These are phyloP conservation scores for Pyrocephalus nanus DNA, from an alignment of 2,797 vertebrate species.

Conservation along the genomic window DNA sequence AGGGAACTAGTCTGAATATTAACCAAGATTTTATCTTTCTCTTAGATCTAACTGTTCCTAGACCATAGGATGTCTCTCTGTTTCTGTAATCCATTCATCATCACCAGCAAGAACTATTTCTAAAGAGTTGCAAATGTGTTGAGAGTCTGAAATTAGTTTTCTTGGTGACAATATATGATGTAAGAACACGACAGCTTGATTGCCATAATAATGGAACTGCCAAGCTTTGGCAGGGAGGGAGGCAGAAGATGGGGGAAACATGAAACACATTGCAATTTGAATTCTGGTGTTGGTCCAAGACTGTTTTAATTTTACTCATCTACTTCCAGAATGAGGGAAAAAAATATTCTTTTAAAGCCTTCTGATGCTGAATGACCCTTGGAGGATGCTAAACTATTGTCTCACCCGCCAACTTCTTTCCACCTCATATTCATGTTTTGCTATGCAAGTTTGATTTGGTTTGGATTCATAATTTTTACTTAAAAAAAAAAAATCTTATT, in stretches of 20 bases:
- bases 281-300: slow-evolving; percentile 29
- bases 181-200: slow-evolving; percentile 43
- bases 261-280: slow-evolving; percentile 31
- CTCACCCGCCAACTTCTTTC: background rate
- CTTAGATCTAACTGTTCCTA: background rate
- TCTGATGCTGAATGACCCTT: slow-evolving; percentile 9
- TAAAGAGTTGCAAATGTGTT: slow-evolving; percentile 24
- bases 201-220: slow-evolving; percentile 54
- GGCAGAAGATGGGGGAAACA: background rate
- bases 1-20: background rate
- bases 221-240: background rate
- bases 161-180: slow-evolving; percentile 28
- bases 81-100: slow-evolving; percentile 39
- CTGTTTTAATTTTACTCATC: slow-evolving; percentile 40
- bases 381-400: background rate
- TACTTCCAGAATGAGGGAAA: background rate
- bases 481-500: slow-evolving; percentile 16
- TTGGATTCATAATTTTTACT: background rate
- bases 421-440: background rate
- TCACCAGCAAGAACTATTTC: slow-evolving; percentile 20
- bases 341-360: background rate
- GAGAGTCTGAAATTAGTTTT: slow-evolving; percentile 59
- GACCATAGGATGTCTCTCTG: background rate
- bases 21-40: background rate
- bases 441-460: background rate